phyloP scores from a whole-genome alignment of 2,113 vertebrate genomes.

The Dinomys branickii region DNA sequence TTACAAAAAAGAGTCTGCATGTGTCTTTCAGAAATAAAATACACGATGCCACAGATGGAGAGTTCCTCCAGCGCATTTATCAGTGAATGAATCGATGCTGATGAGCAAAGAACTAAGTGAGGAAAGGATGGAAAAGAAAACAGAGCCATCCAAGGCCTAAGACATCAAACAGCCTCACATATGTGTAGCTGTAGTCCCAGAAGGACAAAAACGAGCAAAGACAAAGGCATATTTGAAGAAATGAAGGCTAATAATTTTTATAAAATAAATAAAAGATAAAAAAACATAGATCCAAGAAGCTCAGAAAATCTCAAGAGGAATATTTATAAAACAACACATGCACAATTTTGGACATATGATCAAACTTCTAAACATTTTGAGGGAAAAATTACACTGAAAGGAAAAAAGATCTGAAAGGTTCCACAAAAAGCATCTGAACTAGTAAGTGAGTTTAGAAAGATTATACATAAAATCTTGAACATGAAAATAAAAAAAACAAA shows the following conservation, averaged over 20 bases:
- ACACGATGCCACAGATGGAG: not conserved
- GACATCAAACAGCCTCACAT: not conserved
- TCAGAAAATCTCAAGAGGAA: not conserved
- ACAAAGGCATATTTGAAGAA: not conserved
- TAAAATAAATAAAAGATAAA: not conserved
- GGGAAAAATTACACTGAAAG: not conserved
- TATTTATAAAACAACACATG: not conserved
- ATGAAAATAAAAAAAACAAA: not conserved
- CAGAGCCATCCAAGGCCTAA: not conserved
- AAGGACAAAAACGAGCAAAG: not conserved
- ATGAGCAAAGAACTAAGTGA: not conserved
- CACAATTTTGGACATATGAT: not conserved
- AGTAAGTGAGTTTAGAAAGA: not conserved
- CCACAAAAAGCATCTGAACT: not conserved
- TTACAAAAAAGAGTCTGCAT: not conserved
- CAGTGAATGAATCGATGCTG: not conserved
- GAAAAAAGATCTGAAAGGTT: not conserved
- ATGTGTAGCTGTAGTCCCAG: not conserved
- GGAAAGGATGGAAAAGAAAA: not conserved
- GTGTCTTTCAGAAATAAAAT: not conserved
- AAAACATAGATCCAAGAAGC: not conserved
- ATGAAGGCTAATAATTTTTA: not conserved
- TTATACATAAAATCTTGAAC: not conserved
- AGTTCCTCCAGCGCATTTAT: not conserved
- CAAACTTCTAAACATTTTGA: not conserved